A percentile compares a stretch with the other conserved stretches of the same genome.
phyloP scores from a whole-genome alignment of 2,888 invertebrate genomes.

The Zeuzera pyrina region DNA sequence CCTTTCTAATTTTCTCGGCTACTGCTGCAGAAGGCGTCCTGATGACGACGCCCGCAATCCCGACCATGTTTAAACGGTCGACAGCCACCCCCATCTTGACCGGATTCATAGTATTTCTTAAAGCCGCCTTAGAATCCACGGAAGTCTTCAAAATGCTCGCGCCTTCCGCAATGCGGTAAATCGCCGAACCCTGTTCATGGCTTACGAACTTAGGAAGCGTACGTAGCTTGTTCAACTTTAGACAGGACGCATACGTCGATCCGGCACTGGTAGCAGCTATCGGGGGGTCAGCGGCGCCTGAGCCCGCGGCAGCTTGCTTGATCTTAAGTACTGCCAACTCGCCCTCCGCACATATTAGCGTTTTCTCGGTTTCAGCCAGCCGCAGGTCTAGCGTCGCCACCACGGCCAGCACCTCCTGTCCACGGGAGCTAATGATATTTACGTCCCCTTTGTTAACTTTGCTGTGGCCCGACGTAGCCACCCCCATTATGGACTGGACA shows the following conservation, averaged over 20 bases:
- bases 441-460: conserved; percentile 10
- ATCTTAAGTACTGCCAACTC: too few relatives aligned
- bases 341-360: background rate
- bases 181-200: too few relatives aligned
- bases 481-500: conserved; percentile 5
- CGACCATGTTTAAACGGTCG: conserved; percentile 2
- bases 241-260: too few relatives aligned
- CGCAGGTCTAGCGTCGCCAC: background rate
- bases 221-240: too few relatives aligned
- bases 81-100: background rate
- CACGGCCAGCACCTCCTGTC: background rate
- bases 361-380: background rate
- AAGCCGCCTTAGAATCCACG: conserved; percentile 1
- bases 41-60: conserved; percentile 10
- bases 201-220: too few relatives aligned
- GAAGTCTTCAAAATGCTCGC: conserved; percentile 1
- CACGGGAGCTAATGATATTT: accelerated
- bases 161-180: conserved; percentile 5
- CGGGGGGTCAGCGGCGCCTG: background rate
- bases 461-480: conserved; percentile 4
- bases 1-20: conserved; percentile 2
- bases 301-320: background rate
- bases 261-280: background rate
- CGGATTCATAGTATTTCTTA: conserved; percentile 1
- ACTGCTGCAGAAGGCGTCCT: conserved; percentile 6